phyloP scores from a whole-genome alignment of 2,797 vertebrate genomes.

The Acrossocheilus fasciatus region DNA sequence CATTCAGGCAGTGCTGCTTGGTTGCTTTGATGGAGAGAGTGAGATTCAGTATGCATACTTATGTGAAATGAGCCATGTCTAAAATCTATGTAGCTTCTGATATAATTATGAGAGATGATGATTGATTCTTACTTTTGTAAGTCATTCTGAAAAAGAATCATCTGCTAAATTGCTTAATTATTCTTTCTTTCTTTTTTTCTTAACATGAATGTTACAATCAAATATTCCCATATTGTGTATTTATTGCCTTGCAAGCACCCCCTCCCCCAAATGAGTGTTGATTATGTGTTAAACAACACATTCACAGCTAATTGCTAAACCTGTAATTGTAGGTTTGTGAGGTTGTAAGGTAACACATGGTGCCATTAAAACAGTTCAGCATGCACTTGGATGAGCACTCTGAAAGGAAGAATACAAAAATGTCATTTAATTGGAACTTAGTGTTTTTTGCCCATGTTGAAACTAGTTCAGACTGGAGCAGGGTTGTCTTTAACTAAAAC shows the following conservation, averaged over 20 bases:
- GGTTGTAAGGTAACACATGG: constrained; percentile 36
- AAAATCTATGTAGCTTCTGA: constrained; percentile 73
- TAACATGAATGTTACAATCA: neutral
- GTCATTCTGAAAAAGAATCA: constrained; percentile 18
- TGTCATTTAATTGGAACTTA: neutral
- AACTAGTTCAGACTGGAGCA: neutral
- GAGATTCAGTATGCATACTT: neutral
- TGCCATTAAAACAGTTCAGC: constrained; percentile 1
- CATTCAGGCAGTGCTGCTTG: constrained; percentile 56
- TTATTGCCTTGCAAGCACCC: neutral
- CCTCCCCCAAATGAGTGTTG: constrained; percentile 22
- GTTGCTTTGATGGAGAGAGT: constrained; percentile 53
- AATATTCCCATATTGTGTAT: neutral
- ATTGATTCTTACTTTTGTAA: constrained; percentile 59
- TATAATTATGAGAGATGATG: constrained; percentile 44
- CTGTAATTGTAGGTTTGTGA: constrained; percentile 38
- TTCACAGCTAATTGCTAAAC: constrained; percentile 54
- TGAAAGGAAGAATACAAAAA: constrained; percentile 19
- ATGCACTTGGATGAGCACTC: neutral
- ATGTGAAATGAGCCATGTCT: constrained; percentile 56
- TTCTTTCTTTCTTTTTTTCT: neutral
- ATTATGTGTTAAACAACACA: constrained; percentile 46
- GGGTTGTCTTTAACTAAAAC: neutral
- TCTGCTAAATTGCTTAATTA: constrained; percentile 2
- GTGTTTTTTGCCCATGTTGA: neutral